Evolutionary conservation across 2,797 vertebrate genomes (phyloP).

Genomic region (Phylloscopus collybita): DNA sequence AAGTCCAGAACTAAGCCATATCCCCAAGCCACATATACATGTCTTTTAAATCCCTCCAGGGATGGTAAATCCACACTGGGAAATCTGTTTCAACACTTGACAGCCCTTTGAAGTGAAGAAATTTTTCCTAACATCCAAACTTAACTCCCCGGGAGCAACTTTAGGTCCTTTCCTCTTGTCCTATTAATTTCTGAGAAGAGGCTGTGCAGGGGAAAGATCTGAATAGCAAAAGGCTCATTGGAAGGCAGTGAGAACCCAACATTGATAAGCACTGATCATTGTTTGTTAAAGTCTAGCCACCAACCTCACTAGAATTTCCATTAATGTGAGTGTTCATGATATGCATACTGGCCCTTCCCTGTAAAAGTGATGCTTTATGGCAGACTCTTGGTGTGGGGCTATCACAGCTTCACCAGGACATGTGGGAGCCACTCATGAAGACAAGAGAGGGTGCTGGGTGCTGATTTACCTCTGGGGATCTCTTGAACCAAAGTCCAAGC

Average conservation of each 20-base stretch:
- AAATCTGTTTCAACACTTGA: not conserved
- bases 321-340: accelerated
- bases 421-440: accelerated
- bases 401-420: not conserved
- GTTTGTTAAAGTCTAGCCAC: too few species aligned
- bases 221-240: not conserved
- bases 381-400: not conserved
- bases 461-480: not conserved
- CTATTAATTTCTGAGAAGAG: not conserved
- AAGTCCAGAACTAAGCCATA: not conserved
- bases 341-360: accelerated
- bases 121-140: not conserved
- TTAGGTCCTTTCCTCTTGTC: not conserved
- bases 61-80: not conserved
- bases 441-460: not conserved
- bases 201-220: accelerated
- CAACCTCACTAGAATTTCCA: not conserved
- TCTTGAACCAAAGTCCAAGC: not conserved
- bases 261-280: accelerated
- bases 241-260: not conserved
- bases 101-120: not conserved
- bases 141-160: not conserved
- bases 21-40: not conserved
- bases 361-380: accelerated
- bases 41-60: not conserved